Conservation (phyloP, 2,797 vertebrate genomes). For the Argentina silus region DNA sequence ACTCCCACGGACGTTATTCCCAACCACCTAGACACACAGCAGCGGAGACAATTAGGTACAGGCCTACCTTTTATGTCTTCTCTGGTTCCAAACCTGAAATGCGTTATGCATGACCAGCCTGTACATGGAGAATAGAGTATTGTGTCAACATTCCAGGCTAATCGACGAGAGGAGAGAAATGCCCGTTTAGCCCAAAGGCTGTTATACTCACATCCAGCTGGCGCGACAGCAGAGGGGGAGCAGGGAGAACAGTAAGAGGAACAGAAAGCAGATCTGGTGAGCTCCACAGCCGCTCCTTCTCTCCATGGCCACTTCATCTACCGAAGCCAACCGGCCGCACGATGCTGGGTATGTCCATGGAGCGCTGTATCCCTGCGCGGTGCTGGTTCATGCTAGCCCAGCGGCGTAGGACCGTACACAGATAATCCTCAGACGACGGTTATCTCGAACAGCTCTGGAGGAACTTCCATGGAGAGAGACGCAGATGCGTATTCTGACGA, state of each 20-base stretch:
- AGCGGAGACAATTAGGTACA: slow-evolving; percentile 13
- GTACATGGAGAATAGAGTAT: slow-evolving; percentile 14
- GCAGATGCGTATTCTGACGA: slow-evolving; percentile 6
- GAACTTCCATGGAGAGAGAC: slow-evolving; percentile 25
- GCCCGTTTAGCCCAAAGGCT: background rate
- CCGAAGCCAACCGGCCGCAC: slow-evolving; percentile 25
- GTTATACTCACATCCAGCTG: slow-evolving; percentile 91
- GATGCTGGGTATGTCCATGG: slow-evolving; percentile 44
- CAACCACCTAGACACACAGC: slow-evolving; percentile 81
- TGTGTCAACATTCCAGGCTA: slow-evolving; percentile 15
- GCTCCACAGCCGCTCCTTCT: slow-evolving; percentile 69
- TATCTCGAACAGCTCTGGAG: slow-evolving; percentile 11
- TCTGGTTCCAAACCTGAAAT: background rate
- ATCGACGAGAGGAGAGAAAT: slow-evolving; percentile 2
- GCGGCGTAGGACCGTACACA: background rate
- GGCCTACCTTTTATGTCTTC: background rate
- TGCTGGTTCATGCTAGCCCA: slow-evolving; percentile 29
- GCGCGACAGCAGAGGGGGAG: slow-evolving; percentile 78
- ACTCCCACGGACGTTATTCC: slow-evolving; percentile 84
- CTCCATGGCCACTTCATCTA: slow-evolving; percentile 84
- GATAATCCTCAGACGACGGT: slow-evolving; percentile 1
- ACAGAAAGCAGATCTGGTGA: slow-evolving; percentile 73
- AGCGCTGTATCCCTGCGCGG: slow-evolving; percentile 15
- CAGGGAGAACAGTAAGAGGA: slow-evolving; percentile 76
- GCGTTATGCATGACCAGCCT: background rate